Percentiles rank a stretch among this genome's conserved stretches.
These are phyloP conservation scores for Syritta pipiens DNA, from an alignment of 2,888 invertebrate species.

Conservation along the genomic window DNA sequence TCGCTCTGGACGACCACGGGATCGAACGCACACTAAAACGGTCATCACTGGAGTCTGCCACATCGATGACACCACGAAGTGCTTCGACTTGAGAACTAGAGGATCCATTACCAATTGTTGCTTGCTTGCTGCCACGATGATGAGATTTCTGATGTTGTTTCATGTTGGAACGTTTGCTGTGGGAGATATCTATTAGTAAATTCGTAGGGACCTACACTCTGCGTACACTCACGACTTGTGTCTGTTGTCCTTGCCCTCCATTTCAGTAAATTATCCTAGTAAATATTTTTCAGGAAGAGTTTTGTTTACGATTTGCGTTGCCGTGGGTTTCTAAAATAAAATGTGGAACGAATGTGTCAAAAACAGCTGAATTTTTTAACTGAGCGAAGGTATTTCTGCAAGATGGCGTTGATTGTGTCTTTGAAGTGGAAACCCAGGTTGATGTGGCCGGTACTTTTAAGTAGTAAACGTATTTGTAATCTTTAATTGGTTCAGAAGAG, in stretches of 20 bases:
- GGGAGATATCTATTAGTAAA: not conserved
- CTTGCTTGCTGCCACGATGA: conserved; percentile 24
- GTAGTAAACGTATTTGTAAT: no score
- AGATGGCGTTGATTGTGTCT: not conserved
- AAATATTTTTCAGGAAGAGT: conserved; percentile 44
- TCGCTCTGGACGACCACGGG: conserved; percentile 70
- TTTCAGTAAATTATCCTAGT: conserved; percentile 35
- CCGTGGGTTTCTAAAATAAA: conserved; percentile 13
- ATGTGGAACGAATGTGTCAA: conserved; percentile 7
- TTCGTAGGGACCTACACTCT: conserved; percentile 13
- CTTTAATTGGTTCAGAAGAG: no score
- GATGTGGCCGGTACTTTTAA: no score
- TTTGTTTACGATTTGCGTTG: conserved; percentile 54
- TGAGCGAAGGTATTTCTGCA: not conserved
- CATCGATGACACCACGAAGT: conserved; percentile 75
- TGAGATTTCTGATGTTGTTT: conserved; percentile 71
- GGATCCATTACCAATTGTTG: conserved; percentile 72
- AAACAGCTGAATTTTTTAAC: conserved; percentile 3
- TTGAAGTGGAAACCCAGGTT: no score
- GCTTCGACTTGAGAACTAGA: conserved; percentile 73
- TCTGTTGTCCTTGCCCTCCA: conserved; percentile 77
- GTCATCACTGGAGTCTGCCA: conserved; percentile 78
- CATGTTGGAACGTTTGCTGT: conserved; percentile 76
- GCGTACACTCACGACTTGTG: conserved; percentile 74
- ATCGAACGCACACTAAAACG: conserved; percentile 72